These are phyloP conservation scores for Drosophila ambigua DNA, from an alignment of 1,140 invertebrate species.

Conservation along the genomic window DNA sequence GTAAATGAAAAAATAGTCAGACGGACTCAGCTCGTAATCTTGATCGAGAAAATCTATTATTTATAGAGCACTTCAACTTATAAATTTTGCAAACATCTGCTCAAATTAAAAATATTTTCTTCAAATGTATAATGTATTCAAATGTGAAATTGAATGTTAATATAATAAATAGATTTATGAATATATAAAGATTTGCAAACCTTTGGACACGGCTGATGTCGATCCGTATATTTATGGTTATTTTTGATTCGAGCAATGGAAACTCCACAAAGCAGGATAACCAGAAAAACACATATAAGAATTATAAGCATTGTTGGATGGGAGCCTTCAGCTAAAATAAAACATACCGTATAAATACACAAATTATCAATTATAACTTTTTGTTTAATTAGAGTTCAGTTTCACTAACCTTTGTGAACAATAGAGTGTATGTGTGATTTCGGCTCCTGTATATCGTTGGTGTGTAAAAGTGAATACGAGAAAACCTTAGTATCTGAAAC, in stretches of 20 bases:
- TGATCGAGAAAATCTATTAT: too few species aligned
- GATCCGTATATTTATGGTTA: conserved; percentile 71
- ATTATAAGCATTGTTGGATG: conserved; percentile 89
- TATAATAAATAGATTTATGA: too few species aligned
- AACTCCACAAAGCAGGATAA: conserved; percentile 77
- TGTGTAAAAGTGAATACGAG: conserved; percentile 76
- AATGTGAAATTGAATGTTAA: too few species aligned
- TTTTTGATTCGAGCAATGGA: conserved; percentile 76
- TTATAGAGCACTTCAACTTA: too few species aligned
- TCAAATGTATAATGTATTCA: too few species aligned
- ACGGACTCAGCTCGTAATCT: too few species aligned
- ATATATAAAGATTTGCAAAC: conserved; percentile 23
- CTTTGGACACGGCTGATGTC: conserved; percentile 76
- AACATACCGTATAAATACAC: too few species aligned
- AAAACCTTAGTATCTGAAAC: conserved; percentile 70
- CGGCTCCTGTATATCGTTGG: conserved; percentile 78
- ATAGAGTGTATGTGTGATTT: conserved; percentile 71
- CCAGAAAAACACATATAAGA: conserved; percentile 90
- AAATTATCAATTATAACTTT: background rate
- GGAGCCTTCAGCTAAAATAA: conserved; percentile 63
- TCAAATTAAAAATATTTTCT: too few species aligned
- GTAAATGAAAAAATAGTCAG: too few species aligned
- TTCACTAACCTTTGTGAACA: conserved; percentile 63
- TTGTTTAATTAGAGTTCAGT: background rate
- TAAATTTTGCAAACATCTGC: too few species aligned